A percentile compares a stretch with the other conserved stretches of the same genome.
Evolutionary conservation across 2,888 invertebrate species (phyloP).

Genomic region (Netelia fuscicornis): DNA sequence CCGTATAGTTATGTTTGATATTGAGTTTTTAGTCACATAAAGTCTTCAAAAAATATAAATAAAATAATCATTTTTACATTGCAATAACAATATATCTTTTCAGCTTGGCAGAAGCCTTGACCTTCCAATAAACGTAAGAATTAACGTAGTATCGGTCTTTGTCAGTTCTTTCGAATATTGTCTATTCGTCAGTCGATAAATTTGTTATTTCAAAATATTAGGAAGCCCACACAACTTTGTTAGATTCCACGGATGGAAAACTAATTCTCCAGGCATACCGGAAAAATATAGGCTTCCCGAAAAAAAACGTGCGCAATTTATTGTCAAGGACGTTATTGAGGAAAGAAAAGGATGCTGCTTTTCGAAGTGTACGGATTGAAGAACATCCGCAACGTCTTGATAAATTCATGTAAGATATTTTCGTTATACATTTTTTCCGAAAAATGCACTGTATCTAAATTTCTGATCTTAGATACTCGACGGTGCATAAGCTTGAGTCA

Average conservation of each 20-base stretch:
- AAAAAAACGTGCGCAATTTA: conserved; percentile 3
- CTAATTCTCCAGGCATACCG: not conserved
- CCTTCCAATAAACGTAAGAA: conserved; percentile 13
- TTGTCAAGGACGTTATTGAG: conserved; percentile 5
- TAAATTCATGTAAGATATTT: conserved; percentile 29
- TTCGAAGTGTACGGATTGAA: not conserved
- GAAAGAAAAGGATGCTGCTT: conserved; percentile 21
- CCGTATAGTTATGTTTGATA: not conserved
- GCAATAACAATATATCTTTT: conserved; percentile 14
- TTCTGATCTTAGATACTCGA: too few species aligned
- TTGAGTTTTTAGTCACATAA: not conserved
- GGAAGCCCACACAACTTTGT: conserved; percentile 5
- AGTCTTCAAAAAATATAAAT: conserved; percentile 1
- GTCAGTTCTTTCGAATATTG: conserved; percentile 1
- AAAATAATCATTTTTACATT: conserved; percentile 15
- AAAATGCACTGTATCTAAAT: not conserved
- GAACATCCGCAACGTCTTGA: conserved; percentile 7
- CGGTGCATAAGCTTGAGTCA: too few species aligned
- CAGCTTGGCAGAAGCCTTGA: conserved; percentile 10
- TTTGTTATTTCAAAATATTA: conserved; percentile 22
- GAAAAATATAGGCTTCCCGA: conserved; percentile 13
- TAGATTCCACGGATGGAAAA: conserved; percentile 12
- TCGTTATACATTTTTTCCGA: conserved; percentile 14
- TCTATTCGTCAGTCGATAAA: conserved; percentile 21
- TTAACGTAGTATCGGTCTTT: conserved; percentile 19